phyloP scores from a whole-genome alignment of 64 coral and sea anemone genomes.

The Dendronephthya gigantea region DNA sequence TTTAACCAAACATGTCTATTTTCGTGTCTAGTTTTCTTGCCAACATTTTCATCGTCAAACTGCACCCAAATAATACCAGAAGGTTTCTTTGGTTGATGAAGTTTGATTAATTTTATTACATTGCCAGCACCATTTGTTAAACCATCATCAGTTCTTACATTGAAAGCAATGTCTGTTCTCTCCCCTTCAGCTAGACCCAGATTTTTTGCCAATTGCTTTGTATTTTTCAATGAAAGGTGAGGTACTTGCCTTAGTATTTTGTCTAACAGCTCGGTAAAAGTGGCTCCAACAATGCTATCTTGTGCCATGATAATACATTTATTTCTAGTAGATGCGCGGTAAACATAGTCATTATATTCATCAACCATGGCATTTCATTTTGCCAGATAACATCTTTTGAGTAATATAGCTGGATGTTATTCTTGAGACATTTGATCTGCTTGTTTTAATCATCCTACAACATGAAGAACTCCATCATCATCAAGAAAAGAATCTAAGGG shows the following conservation, averaged over 20 bases:
- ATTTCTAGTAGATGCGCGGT: not conserved
- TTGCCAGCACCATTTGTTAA: slow-evolving; percentile 23
- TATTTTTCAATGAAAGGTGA: not conserved
- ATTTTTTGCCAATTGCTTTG: not conserved
- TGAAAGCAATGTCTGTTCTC: slow-evolving; percentile 14
- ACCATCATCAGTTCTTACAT: slow-evolving; percentile 28
- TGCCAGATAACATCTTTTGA: too few species aligned
- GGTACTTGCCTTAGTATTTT: slow-evolving; percentile 6
- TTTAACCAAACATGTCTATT: not conserved
- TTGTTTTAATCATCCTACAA: too few species aligned
- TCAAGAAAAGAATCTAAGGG: too few species aligned
- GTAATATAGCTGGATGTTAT: too few species aligned
- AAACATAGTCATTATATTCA: slow-evolving; percentile 20
- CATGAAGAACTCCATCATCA: too few species aligned
- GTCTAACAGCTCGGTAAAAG: not conserved
- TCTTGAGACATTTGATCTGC: too few species aligned
- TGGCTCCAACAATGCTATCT: slow-evolving; percentile 18
- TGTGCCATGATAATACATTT: slow-evolving; percentile 18
- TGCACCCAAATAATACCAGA: slow-evolving; percentile 31
- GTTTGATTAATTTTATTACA: not conserved
- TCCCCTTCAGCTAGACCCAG: not conserved
- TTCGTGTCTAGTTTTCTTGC: not conserved
- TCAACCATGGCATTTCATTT: not conserved
- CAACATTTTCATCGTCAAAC: not conserved
- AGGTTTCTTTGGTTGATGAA: slow-evolving; percentile 17